Evolutionary conservation across 1,140 invertebrate genomes (phyloP).

Genomic region (Euborellia annulipes): DNA sequence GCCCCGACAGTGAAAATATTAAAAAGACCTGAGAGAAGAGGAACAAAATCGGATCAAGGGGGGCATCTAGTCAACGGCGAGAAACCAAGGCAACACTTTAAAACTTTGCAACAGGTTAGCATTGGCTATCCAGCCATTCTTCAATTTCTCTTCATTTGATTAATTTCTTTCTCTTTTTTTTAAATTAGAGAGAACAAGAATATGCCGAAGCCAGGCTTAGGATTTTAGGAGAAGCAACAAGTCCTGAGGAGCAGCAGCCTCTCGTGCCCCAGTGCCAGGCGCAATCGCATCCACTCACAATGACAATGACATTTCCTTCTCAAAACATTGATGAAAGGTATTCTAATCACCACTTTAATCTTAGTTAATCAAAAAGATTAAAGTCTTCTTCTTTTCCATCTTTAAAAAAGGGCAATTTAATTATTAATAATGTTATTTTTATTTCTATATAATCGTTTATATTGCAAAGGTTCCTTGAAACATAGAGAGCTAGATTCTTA

Average conservation of each 20-base stretch:
- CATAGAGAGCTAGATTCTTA: too few relatives aligned
- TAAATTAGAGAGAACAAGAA: constrained; percentile 53
- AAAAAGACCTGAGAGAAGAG: constrained; percentile 39
- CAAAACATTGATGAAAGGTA: constrained; percentile 38
- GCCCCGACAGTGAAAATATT: constrained; percentile 69
- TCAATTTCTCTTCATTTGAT: background rate
- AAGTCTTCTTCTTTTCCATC: too few relatives aligned
- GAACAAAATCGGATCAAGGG: constrained; percentile 14
- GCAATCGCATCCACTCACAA: too few relatives aligned
- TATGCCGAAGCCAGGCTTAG: constrained; percentile 70
- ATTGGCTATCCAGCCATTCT: background rate
- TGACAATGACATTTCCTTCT: too few relatives aligned
- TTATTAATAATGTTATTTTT: too few relatives aligned
- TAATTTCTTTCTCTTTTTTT: background rate
- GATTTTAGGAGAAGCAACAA: constrained; percentile 64
- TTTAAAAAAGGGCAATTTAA: too few relatives aligned
- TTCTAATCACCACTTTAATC: too few relatives aligned
- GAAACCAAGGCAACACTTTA: constrained; percentile 56
- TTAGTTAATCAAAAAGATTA: too few relatives aligned
- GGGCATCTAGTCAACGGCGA: constrained; percentile 39
- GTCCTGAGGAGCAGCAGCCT: constrained; percentile 43
- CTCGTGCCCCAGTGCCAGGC: too few relatives aligned
- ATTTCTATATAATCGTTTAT: too few relatives aligned
- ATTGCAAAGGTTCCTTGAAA: too few relatives aligned
- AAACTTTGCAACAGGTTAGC: constrained; percentile 57